Base-by-base conservation (phyloP, 1,140 invertebrate species). In the Eupeodes corollae region DNA sequence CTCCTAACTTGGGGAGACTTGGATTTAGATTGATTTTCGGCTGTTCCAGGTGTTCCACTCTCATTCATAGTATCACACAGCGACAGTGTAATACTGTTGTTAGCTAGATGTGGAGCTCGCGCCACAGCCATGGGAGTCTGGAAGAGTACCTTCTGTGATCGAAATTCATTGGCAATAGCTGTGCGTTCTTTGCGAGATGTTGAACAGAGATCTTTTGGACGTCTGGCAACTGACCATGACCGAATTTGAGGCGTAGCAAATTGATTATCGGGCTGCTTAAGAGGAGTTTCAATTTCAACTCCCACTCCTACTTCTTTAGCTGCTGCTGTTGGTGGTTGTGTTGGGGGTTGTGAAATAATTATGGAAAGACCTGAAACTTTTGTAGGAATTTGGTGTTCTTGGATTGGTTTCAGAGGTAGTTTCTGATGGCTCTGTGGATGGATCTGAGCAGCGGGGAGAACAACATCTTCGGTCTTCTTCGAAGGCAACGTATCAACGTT, bases 71-170 rank as follows among this genome's bases (percentile, higher is more conserved):
- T 64, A 44, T 67, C 63, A 42, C 59, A 63, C 6, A 67, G 48
- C 3, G 61, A 65, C 31, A 67, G 53, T 6, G 48, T 56, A n/a
- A 63, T 47, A 39, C 58, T 67, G 21, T 63, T 55, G 16, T 54
- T 57, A 35, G 55, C 40, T 13, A 63, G 52, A 5, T 49, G 50
- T 1, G 61, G 61, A 21, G 58, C 56, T 1, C 64, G 59, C 10
- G 64, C 56, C 9, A 53, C 46, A 13, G 54, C 47, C 56, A 63
- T 63, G 3, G 65, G 65, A 6, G 65, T 68, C 41, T 62, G 60
- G 46, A 68, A 68, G 5, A 68, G 55, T 6, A 67, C 59, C 40
- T 68, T 68, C 21, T 67, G 65, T 0, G 62, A 56, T 18, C 61
- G 59, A 45, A 68, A 67, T 37, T 67, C 64, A 49, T 57, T 67